phyloP scores from a whole-genome alignment of 2,113 vertebrate genomes.

The Petroica traversi region DNA sequence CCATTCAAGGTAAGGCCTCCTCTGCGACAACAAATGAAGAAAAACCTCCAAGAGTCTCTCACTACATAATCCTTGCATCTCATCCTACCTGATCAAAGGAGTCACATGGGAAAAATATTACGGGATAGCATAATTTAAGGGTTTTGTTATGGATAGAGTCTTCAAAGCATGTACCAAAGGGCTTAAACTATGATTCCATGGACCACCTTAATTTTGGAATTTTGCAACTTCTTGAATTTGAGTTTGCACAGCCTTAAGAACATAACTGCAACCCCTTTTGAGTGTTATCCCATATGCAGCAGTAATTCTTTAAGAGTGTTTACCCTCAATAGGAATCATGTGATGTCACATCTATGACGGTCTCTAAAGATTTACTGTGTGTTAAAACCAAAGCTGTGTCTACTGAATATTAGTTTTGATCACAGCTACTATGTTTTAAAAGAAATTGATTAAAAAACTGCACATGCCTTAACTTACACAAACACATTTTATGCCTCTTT shows the following conservation, averaged over 20 bases:
- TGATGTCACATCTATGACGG: fast-evolving
- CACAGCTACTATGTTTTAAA: not conserved
- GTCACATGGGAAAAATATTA: not conserved
- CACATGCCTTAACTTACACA: not conserved
- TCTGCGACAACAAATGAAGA: not conserved
- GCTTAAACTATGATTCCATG: not conserved
- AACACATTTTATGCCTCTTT: not conserved
- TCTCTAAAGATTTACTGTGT: not conserved
- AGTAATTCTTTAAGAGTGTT: not conserved
- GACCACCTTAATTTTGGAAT: not conserved
- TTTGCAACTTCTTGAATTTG: not conserved
- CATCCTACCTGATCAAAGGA: not conserved
- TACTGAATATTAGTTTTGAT: not conserved
- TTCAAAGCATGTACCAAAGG: not conserved
- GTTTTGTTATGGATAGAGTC: not conserved
- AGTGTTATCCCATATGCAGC: not conserved
- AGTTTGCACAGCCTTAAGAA: not conserved
- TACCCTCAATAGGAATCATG: not conserved
- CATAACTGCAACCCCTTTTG: not conserved
- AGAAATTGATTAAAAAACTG: not conserved
- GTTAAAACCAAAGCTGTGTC: not conserved
- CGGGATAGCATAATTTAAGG: not conserved
- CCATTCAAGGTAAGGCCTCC: not conserved
- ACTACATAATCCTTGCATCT: not conserved
- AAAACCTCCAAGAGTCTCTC: not conserved